Conservation (phyloP, 2,113 vertebrate genomes). For the Seriola aureovittata region DNA sequence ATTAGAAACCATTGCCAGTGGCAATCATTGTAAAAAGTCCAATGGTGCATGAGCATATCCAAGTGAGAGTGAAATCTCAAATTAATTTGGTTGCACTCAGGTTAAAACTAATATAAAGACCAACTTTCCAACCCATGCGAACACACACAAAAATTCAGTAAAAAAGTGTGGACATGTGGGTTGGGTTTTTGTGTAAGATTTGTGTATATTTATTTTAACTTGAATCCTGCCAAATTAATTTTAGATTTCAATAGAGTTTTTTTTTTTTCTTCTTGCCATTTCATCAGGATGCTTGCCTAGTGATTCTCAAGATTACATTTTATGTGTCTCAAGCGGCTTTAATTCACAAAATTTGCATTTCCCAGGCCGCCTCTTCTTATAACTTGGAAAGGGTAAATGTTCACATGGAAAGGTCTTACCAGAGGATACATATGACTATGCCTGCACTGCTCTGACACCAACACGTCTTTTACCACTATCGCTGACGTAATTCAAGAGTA, state of each 20-base stretch:
- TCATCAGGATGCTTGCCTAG: neutral
- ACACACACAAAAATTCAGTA: slow-evolving; percentile 2
- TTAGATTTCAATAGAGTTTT: neutral
- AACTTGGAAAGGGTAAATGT: slow-evolving; percentile 8
- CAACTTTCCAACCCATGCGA: neutral
- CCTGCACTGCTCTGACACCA: neutral
- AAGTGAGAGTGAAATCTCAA: neutral
- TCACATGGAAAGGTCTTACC: neutral
- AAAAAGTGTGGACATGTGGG: neutral
- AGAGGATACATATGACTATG: slow-evolving; percentile 6
- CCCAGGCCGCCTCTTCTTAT: neutral
- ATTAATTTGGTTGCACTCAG: neutral
- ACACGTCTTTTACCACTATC: neutral
- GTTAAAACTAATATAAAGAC: neutral
- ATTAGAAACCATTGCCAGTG: neutral
- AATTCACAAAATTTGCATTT: slow-evolving; percentile 19
- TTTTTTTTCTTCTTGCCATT: slow-evolving; percentile 2
- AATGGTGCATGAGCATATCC: neutral
- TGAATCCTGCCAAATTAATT: neutral
- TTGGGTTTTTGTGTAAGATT: no score
- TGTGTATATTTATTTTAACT: neutral
- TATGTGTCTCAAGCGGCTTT: neutral
- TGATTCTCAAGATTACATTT: slow-evolving; percentile 24
- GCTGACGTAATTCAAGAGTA: neutral
- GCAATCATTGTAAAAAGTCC: neutral